These are phyloP conservation scores for Urosaurus nigricauda DNA, from an alignment of 2,797 vertebrate genomes.

Conservation along the genomic window DNA sequence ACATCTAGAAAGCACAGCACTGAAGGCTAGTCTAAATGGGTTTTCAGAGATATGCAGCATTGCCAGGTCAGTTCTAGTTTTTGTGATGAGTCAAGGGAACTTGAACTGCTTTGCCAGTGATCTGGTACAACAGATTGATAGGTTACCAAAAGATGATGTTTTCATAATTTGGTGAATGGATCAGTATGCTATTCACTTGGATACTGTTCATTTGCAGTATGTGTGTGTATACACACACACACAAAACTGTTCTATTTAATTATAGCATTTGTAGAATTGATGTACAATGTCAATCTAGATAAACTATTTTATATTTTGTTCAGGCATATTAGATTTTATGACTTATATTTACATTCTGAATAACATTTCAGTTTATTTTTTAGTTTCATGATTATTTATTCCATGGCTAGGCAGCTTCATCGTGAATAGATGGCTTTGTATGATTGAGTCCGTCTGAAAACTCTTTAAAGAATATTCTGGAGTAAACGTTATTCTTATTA, in stretches of 20 bases:
- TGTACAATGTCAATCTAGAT: neutral
- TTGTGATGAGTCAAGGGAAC: too few relatives aligned
- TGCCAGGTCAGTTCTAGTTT: neutral
- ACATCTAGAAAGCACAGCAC: neutral
- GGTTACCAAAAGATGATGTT: neutral
- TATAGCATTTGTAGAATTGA: neutral
- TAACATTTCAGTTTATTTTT: constrained; percentile 10
- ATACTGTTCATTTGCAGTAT: neutral
- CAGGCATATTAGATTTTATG: neutral
- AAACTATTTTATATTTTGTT: neutral
- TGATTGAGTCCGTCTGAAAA: neutral
- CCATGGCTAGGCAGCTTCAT: neutral
- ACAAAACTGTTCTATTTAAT: neutral
- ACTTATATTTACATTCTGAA: constrained; percentile 12
- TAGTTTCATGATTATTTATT: neutral
- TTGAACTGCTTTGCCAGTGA: neutral
- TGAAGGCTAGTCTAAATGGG: neutral
- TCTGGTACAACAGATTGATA: neutral
- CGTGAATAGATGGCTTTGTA: neutral
- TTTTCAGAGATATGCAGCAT: neutral
- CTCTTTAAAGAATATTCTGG: neutral
- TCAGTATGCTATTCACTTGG: neutral
- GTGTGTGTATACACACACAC: too few relatives aligned
- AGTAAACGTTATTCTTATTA: neutral
- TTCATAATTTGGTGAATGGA: neutral